phyloP scores from a whole-genome alignment of 2,888 invertebrate genomes.

The Argyra leucocephala region DNA sequence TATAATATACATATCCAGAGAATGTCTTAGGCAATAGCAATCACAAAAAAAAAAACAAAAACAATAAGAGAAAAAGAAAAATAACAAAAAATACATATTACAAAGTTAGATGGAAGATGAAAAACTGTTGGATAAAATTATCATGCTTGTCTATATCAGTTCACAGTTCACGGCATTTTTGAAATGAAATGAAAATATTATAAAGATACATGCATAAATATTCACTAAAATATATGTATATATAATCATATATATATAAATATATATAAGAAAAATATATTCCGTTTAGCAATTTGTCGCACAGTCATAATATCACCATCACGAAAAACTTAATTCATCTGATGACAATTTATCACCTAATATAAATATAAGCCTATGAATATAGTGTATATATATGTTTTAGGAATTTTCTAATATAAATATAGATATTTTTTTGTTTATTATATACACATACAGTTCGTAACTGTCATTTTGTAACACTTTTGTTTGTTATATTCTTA shows the following conservation, averaged over 20 bases:
- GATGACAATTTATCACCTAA: not conserved
- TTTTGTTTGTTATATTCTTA: too few species aligned
- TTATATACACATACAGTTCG: too few species aligned
- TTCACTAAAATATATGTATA: not conserved
- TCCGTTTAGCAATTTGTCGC: not conserved
- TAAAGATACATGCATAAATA: not conserved
- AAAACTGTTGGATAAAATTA: not conserved
- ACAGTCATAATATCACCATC: not conserved
- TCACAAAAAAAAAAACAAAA: not conserved
- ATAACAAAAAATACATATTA: not conserved
- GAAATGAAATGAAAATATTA: not conserved
- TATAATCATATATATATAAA: too few species aligned
- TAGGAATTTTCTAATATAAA: too few species aligned
- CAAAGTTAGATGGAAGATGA: too few species aligned
- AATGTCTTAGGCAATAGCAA: not conserved
- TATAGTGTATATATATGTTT: too few species aligned
- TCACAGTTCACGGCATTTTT: conserved; percentile 3
- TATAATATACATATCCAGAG: not conserved
- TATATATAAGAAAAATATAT: too few species aligned
- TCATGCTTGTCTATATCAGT: conserved; percentile 1
- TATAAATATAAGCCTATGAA: too few species aligned
- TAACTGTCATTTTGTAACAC: too few species aligned
- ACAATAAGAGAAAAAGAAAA: not conserved
- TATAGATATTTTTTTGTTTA: too few species aligned
- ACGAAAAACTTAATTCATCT: conserved; percentile 2